Conservation (phyloP, 2,797 vertebrate species). For the Sebastes diploproa region DNA sequence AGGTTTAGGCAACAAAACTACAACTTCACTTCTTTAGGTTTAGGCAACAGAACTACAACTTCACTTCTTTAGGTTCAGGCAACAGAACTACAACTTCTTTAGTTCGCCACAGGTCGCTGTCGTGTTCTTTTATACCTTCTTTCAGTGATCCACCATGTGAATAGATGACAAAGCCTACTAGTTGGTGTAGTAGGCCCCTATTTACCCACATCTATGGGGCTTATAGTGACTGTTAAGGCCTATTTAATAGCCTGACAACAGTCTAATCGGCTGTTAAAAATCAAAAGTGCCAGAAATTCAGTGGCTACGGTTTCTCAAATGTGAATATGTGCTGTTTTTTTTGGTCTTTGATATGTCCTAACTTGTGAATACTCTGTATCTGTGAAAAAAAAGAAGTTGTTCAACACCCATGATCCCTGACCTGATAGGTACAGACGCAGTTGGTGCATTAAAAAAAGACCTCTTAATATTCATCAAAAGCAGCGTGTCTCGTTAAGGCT, state of each 20-base stretch:
- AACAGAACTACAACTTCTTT: too few relatives aligned
- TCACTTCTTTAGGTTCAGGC: too few relatives aligned
- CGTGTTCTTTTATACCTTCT: too few relatives aligned
- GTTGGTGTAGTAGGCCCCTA: too few relatives aligned
- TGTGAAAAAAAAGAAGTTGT: not conserved
- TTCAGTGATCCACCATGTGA: too few relatives aligned
- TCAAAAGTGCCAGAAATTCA: not conserved
- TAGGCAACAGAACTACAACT: too few relatives aligned
- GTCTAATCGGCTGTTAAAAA: not conserved
- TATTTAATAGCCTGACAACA: too few relatives aligned
- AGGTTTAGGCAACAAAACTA: too few relatives aligned
- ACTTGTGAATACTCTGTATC: not conserved
- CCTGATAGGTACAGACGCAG: not conserved
- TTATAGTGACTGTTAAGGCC: too few relatives aligned
- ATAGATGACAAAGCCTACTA: too few relatives aligned
- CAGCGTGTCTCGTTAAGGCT: conserved; percentile 7
- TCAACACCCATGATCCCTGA: not conserved
- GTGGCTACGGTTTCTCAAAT: not conserved
- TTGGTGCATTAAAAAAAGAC: not conserved
- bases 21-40: too few relatives aligned
- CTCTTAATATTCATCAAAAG: conserved; percentile 35
- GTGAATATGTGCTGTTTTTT: not conserved
- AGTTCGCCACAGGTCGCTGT: not conserved
- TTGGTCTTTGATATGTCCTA: not conserved
- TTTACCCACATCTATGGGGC: too few relatives aligned